phyloP scores from a whole-genome alignment of 2,797 vertebrate species.

The Coccyzus lansbergi region DNA sequence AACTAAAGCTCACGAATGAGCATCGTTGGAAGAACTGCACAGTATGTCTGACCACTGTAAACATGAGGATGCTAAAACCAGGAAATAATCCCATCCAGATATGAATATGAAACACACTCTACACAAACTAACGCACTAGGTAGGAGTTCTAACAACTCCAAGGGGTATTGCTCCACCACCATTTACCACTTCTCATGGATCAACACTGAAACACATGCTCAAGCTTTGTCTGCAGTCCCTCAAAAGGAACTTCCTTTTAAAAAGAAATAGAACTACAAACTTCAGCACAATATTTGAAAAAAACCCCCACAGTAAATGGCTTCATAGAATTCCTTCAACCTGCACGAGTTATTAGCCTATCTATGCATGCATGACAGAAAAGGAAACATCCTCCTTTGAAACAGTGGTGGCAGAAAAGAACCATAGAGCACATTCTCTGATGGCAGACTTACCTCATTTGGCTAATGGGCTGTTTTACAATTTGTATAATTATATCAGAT shows the following conservation, averaged over 20 bases:
- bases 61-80: not conserved
- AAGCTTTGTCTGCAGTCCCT: not conserved
- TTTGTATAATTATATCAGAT: not conserved
- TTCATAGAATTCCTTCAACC: not conserved
- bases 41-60: not conserved
- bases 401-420: not conserved
- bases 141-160: not conserved
- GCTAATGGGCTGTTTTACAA: not conserved
- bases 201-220: not conserved
- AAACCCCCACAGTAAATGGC: not conserved
- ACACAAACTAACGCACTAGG: not conserved
- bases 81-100: not conserved
- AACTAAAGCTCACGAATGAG: not conserved
- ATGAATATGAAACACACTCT: rapidly evolving
- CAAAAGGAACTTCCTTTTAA: not conserved
- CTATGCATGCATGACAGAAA: not conserved
- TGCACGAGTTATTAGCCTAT: not conserved
- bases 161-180: not conserved
- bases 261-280: not conserved
- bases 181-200: not conserved
- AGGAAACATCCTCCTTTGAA: not conserved
- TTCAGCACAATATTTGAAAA: not conserved
- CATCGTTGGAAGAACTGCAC: not conserved
- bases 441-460: not conserved
- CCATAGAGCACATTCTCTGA: not conserved